Conservation (phyloP, 2,113 vertebrate genomes). For the Psephotus haematonotus region DNA sequence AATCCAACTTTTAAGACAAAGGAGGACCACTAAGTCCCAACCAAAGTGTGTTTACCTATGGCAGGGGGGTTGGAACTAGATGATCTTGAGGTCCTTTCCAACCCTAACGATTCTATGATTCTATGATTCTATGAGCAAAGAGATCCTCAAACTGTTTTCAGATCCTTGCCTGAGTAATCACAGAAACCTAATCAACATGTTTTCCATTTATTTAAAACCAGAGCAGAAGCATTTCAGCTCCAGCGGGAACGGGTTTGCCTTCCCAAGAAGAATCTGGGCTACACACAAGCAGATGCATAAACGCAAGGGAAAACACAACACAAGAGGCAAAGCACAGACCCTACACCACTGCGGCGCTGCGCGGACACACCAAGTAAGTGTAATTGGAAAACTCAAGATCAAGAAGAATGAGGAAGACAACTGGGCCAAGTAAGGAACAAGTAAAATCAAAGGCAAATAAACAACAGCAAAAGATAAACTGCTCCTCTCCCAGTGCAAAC, state of each 20-base stretch:
- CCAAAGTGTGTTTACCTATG: neutral
- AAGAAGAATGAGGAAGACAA: neutral
- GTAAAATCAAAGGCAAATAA: constrained; percentile 1
- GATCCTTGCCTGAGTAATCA: neutral
- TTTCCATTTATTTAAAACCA: neutral
- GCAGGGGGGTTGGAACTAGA: too few relatives aligned
- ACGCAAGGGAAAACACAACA: neutral
- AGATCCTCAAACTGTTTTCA: neutral
- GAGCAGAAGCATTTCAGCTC: neutral
- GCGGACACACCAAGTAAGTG: accelerated
- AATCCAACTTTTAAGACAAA: neutral
- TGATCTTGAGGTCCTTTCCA: too few relatives aligned
- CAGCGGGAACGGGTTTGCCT: neutral
- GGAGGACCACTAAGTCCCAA: neutral
- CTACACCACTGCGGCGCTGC: accelerated
- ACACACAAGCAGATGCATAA: neutral
- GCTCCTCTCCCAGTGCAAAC: neutral
- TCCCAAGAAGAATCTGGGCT: neutral
- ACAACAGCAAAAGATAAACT: neutral
- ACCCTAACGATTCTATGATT: too few relatives aligned
- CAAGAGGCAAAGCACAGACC: neutral
- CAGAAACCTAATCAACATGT: neutral
- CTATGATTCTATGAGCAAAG: too few relatives aligned
- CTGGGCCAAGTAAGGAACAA: neutral
- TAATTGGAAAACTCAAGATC: neutral